phyloP scores from a whole-genome alignment of 2,797 vertebrate species.

The Parauchenoglanis punctatus region DNA sequence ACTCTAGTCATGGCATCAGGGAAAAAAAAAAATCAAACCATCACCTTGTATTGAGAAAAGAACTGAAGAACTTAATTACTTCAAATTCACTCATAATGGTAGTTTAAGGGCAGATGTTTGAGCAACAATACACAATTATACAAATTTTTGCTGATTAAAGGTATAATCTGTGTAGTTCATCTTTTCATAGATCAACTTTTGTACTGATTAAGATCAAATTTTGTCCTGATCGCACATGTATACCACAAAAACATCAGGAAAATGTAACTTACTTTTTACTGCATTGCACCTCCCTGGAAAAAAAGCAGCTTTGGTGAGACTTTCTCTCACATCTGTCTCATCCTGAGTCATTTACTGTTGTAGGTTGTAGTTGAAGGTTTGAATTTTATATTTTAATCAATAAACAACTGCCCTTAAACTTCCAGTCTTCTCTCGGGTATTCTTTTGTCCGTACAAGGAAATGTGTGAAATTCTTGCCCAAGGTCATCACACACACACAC shows the following conservation, averaged over 20 bases:
- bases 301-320: too few species aligned
- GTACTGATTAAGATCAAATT: not conserved
- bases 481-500: not conserved
- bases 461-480: not conserved
- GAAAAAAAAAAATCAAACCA: not conserved
- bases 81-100: not conserved
- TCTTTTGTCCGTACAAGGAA: not conserved
- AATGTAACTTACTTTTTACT: not conserved
- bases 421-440: not conserved
- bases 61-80: not conserved
- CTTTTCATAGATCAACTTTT: not conserved
- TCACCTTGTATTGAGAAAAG: not conserved
- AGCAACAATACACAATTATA: not conserved
- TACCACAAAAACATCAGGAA: not conserved
- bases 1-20: not conserved
- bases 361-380: not conserved
- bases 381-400: not conserved
- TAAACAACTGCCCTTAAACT: not conserved
- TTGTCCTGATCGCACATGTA: not conserved
- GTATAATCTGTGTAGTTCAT: not conserved
- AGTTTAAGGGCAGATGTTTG: not conserved
- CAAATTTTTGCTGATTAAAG: not conserved
- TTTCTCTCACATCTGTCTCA: not conserved
- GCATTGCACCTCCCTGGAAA: not conserved
- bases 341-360: too few species aligned